Evolutionary conservation across 1,140 invertebrate genomes (phyloP), one percentile per base, ranked within the genome.

Genomic region (Drosophila tristis): DNA sequence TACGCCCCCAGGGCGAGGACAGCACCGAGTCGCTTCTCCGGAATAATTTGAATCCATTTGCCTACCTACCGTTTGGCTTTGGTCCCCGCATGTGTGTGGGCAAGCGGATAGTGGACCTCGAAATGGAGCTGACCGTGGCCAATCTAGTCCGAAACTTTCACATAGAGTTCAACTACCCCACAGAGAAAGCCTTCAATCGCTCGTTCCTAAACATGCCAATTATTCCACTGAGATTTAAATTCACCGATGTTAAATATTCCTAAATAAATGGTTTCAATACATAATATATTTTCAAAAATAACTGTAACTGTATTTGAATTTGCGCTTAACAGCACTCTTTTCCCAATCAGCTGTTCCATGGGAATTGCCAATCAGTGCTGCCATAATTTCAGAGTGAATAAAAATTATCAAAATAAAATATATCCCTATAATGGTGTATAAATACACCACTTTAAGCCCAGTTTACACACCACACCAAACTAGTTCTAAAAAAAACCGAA

Each of bases 61-160:
- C 93, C 0, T 93, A 92, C 63, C 75, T 92, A 26, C 94, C 94
- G 0, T 95, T 95, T 74, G 95, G 95, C 2, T 94, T 94, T 62
- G 95, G 95, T 11, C 92, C 93, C 3, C 90, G 95, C 9, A 93
- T 91, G 67, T 94, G 94, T 71, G 90, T 93, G 31, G 94, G 94
- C 4, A 93, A 94, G 64, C 92, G 96, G 55, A 94, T 97, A 74
- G 96, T 96, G 2, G 94, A 96, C 84, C 92, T 96, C 67, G 95
- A 96, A 90, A 80, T 96, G 47, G 94, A 95, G 84, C 92, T 95
- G 5, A 93, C 94, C 16, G 59, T 95, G 9, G 86, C 94, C n/a
- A 94, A 94, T 90, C 91, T 95, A 23, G 91, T 94, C 20, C 87
- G 93, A 60, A 93, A 94, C 70, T 94, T 94, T 60, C 70, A 93